Conservation (phyloP, 2,113 vertebrate species). For the Australoheros scitulus region DNA sequence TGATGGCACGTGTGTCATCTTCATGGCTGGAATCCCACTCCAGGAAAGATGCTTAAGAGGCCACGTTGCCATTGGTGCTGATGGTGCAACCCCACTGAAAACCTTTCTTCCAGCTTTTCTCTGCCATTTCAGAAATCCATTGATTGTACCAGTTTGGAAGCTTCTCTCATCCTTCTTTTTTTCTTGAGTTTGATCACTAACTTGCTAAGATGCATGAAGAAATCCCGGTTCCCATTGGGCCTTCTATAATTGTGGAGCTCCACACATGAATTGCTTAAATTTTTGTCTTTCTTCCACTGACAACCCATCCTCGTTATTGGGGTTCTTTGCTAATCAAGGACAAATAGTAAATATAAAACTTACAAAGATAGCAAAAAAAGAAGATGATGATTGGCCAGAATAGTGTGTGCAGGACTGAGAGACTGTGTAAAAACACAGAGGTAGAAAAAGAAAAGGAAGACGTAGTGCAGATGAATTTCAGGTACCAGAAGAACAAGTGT, state of each 20-base stretch:
- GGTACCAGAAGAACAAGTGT: constrained; percentile 21
- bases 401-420: background rate
- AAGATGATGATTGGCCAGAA: background rate
- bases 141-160: background rate
- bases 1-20: background rate
- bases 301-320: background rate
- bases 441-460: background rate
- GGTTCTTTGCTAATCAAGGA: background rate
- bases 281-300: background rate
- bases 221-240: too few species aligned
- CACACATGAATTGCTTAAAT: background rate
- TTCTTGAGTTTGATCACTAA: too few species aligned
- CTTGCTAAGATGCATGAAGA: too few species aligned
- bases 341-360: background rate
- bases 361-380: background rate
- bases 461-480: constrained; percentile 12
- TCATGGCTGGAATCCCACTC: background rate
- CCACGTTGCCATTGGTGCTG: background rate
- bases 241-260: background rate
- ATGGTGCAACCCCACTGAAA: background rate
- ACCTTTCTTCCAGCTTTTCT: background rate
- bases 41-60: background rate
- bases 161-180: background rate
- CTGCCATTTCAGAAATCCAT: background rate
- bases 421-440: background rate